phyloP scores from a whole-genome alignment of 2,888 invertebrate genomes.

The Drosophila diplacantha region DNA sequence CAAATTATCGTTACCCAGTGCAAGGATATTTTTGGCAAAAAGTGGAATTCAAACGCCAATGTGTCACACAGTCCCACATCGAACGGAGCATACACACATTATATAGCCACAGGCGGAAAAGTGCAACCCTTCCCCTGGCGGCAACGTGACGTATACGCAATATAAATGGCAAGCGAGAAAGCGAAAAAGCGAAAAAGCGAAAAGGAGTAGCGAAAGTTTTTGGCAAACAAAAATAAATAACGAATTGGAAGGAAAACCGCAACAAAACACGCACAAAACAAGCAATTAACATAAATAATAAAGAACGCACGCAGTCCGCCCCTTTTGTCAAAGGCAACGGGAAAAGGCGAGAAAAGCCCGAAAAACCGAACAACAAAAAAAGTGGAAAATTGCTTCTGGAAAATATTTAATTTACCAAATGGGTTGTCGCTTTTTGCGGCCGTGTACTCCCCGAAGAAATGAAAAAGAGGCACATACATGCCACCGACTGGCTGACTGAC shows the following conservation, averaged over 20 bases:
- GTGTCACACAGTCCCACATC: conserved; percentile 42
- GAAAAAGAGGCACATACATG: conserved; percentile 47
- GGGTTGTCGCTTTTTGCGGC: conserved; percentile 30
- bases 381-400: conserved; percentile 35
- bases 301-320: conserved; percentile 35
- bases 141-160: conserved; percentile 64
- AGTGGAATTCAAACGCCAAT: conserved; percentile 49
- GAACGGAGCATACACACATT: not conserved
- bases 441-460: conserved; percentile 36
- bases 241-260: conserved; percentile 28
- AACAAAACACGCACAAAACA: conserved; percentile 54
- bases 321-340: conserved; percentile 16
- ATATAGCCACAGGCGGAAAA: conserved; percentile 14
- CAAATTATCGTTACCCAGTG: not conserved
- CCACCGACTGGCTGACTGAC: conserved; percentile 17
- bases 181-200: not conserved
- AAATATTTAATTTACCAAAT: conserved; percentile 52
- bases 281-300: conserved; percentile 68
- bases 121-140: conserved; percentile 59
- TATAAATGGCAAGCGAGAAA: conserved; percentile 42
- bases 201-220: conserved; percentile 12
- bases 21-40: not conserved
- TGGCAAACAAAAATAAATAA: conserved; percentile 22
- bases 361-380: conserved; percentile 29
- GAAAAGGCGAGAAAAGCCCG: conserved; percentile 6